A percentile compares a stretch with the other conserved stretches of the same genome.
Evolutionary conservation across 1,140 invertebrate genomes (phyloP).

Genomic region (Aricia agestis): DNA sequence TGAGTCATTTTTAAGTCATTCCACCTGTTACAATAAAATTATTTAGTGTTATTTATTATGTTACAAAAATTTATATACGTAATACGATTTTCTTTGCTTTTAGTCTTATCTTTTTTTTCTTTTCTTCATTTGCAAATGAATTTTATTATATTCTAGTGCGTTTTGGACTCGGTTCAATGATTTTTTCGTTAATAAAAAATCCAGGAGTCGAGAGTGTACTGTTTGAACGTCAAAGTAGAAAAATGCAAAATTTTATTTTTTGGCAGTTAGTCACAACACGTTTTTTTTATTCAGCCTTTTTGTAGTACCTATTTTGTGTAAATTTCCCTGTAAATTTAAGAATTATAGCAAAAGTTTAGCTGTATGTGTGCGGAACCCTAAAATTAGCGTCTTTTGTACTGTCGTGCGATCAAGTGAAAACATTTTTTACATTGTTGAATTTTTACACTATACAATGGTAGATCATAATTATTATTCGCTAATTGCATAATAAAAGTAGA

Average conservation of each 20-base stretch:
- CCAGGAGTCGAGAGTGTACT: conserved; percentile 49
- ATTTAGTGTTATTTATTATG: conserved; percentile 6
- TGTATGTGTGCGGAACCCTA: background rate
- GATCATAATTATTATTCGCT: background rate
- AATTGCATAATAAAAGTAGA: background rate
- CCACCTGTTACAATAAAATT: background rate
- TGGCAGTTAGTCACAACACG: background rate
- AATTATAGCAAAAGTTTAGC: background rate
- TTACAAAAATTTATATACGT: background rate
- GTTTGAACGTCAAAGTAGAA: background rate
- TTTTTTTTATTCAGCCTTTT: background rate
- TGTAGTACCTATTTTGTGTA: background rate
- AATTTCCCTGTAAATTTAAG: background rate
- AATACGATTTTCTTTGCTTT: background rate
- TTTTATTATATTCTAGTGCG: conserved; percentile 22
- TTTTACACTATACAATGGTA: conserved; percentile 13
- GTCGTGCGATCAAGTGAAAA: background rate
- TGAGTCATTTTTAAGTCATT: background rate
- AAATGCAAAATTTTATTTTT: background rate
- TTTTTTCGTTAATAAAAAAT: conserved; percentile 63
- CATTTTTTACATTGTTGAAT: conserved; percentile 10
- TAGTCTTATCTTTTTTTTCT: conserved; percentile 11
- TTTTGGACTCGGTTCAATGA: conserved; percentile 54
- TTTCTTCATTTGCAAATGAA: conserved; percentile 13
- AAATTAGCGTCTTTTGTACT: background rate